Evolutionary conservation across 2,113 vertebrate genomes (phyloP).

Genomic region (Hippopotamus amphibius): DNA sequence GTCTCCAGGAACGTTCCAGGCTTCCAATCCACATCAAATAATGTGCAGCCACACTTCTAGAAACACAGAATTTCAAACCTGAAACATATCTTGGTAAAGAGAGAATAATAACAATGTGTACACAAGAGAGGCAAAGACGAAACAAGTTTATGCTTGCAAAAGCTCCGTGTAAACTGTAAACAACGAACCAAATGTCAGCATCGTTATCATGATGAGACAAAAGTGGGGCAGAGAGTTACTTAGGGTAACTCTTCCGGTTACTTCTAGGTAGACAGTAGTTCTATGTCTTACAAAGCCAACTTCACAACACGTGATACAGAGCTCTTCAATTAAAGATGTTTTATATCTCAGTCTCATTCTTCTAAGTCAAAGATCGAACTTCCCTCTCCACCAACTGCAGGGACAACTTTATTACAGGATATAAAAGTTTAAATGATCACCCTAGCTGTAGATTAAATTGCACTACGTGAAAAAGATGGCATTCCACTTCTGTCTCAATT

Average conservation of each 20-base stretch:
- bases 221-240: neutral
- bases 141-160: neutral
- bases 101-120: neutral
- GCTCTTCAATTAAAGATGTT: neutral
- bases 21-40: neutral
- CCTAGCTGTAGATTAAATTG: constrained; percentile 69
- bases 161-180: neutral
- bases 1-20: neutral
- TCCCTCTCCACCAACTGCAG: constrained; percentile 54
- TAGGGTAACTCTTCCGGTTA: neutral
- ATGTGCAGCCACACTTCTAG: neutral
- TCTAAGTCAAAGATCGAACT: constrained; percentile 25
- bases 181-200: neutral
- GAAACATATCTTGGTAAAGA: neutral
- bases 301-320: neutral
- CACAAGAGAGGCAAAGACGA: neutral
- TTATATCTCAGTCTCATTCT: neutral
- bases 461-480: constrained; percentile 58
- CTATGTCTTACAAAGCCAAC: neutral
- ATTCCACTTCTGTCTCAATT: constrained; percentile 69
- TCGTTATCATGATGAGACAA: neutral
- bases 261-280: neutral
- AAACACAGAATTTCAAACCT: neutral
- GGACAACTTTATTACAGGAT: constrained; percentile 70
- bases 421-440: constrained; percentile 51